Conservation (phyloP, 2,797 vertebrate species). For the Garrulus glandarius region DNA sequence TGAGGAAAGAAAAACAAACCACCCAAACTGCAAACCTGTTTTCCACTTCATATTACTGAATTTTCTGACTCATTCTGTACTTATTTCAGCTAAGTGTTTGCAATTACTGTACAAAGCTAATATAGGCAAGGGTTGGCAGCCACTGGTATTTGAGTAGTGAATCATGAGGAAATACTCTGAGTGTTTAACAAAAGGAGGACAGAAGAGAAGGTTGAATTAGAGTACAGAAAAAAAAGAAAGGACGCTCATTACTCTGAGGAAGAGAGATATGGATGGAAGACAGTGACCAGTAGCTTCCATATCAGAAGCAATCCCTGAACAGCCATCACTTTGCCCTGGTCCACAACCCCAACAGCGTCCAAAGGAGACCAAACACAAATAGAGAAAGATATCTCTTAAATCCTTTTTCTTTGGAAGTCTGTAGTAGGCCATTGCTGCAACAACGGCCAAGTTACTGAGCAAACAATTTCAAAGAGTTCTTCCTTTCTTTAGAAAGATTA, state of each 20-base stretch:
- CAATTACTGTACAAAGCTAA: not conserved
- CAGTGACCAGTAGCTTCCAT: not conserved
- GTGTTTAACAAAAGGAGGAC: not conserved
- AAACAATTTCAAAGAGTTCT: not conserved
- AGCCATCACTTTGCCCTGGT: not conserved
- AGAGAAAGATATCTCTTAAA: not conserved
- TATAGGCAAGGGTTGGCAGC: not conserved
- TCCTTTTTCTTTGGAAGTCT: not conserved
- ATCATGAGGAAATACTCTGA: not conserved
- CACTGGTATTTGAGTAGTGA: not conserved
- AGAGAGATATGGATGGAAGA: not conserved
- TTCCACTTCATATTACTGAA: not conserved
- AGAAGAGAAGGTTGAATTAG: not conserved
- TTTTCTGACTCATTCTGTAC: not conserved
- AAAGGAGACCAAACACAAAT: not conserved
- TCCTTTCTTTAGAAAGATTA: not conserved
- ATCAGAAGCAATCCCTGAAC: not conserved
- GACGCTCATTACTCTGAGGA: accelerated
- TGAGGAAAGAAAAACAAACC: not conserved
- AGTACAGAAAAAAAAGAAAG: not conserved
- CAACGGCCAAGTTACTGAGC: not conserved
- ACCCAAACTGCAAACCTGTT: not conserved
- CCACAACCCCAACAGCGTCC: not conserved
- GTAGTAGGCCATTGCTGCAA: not conserved
- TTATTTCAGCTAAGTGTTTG: not conserved